Conservation (phyloP, 1,140 invertebrate species). For the Venturia canescens region DNA sequence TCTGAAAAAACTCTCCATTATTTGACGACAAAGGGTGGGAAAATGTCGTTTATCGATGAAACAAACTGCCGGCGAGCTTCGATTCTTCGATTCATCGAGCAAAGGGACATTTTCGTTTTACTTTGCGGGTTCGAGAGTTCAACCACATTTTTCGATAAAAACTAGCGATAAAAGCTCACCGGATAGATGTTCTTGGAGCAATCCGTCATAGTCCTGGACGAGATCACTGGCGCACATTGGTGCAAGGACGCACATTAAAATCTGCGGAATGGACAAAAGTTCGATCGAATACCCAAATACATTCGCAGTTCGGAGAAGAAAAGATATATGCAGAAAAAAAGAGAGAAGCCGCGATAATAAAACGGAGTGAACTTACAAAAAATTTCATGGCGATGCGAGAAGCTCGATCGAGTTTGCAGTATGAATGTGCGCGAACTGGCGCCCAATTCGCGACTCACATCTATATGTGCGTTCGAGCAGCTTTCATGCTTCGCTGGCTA, state of each 20-base stretch:
- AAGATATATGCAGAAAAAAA: background rate
- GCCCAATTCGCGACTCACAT: conserved; percentile 66
- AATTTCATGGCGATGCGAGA: conserved; percentile 66
- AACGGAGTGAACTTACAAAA: conserved; percentile 64
- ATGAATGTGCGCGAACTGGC: conserved; percentile 71
- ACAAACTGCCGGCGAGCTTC: no score
- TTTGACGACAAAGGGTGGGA: no score
- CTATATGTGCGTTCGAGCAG: conserved; percentile 72
- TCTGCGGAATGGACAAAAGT: conserved; percentile 49
- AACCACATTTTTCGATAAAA: no score
- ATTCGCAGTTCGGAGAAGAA: no score
- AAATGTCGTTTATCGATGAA: no score
- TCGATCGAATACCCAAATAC: background rate
- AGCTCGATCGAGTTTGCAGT: conserved; percentile 66
- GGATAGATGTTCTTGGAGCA: conserved; percentile 9
- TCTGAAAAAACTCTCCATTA: background rate
- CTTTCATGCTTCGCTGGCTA: conserved; percentile 63
- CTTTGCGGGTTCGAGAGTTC: no score
- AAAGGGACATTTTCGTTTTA: no score
- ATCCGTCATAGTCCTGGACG: conserved; percentile 39
- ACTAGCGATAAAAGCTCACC: conserved; percentile 3
- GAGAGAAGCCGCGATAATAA: background rate
- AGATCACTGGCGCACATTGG: conserved; percentile 49
- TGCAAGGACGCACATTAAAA: conserved; percentile 52
- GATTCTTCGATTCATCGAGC: no score